These are phyloP conservation scores for Synergus laeviventris DNA, from an alignment of 2,888 invertebrate species.

Conservation along the genomic window DNA sequence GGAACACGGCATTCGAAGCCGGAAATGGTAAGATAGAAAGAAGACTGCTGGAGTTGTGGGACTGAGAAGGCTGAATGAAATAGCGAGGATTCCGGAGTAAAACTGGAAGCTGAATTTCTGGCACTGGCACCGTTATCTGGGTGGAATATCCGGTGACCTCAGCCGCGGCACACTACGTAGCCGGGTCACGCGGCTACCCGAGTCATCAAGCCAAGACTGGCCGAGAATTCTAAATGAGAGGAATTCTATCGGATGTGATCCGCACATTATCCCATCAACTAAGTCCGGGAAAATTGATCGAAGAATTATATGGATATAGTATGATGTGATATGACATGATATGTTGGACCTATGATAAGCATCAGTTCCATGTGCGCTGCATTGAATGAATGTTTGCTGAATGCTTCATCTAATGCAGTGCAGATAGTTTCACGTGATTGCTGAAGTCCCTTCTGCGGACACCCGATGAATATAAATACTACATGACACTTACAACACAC, in stretches of 20 bases:
- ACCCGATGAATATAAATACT: too few relatives aligned
- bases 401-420: too few relatives aligned
- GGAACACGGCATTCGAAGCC: background rate
- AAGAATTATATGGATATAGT: too few relatives aligned
- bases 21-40: slow-evolving; percentile 19
- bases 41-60: background rate
- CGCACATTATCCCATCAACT: too few relatives aligned
- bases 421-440: too few relatives aligned
- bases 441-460: too few relatives aligned
- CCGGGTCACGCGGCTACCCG: slow-evolving; percentile 67
- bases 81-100: background rate
- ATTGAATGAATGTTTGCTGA: too few relatives aligned
- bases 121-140: slow-evolving; percentile 38
- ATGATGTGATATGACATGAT: too few relatives aligned
- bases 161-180: slow-evolving; percentile 62
- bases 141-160: slow-evolving; percentile 62
- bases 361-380: too few relatives aligned
- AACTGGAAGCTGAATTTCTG: slow-evolving; percentile 12
- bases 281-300: too few relatives aligned
- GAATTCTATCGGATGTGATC: background rate
- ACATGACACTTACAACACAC: too few relatives aligned
- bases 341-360: too few relatives aligned
- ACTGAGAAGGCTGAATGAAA: slow-evolving; percentile 17
- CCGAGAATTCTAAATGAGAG: slow-evolving; percentile 50
- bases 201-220: slow-evolving; percentile 65